Evolutionary conservation across 1,140 invertebrate species (phyloP), one percentile per base, ranked within the genome.

Genomic region (Gerris buenoi): DNA sequence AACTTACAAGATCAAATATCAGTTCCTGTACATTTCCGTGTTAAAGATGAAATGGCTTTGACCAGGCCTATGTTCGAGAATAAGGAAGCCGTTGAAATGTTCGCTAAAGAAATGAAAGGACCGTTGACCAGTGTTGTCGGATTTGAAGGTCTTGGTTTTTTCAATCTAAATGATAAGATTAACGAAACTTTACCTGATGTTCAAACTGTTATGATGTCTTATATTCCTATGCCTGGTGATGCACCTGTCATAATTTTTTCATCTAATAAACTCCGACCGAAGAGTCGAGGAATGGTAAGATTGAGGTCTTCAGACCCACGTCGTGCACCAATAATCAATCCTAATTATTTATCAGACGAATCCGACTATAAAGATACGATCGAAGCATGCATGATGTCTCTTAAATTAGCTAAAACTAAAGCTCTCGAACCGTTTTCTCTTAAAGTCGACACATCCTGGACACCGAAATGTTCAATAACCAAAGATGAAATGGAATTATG

Each of bases 1-100:
- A 83, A 84, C 73, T 79, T 86, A 64, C 83, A 86, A 74, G 86
- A 89, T 73, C 88, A 90, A 72, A 73, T 86, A 27, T 89, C 87
- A 0, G 82, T 87, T 61, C 84, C 83, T 25, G 84, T 83, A 1
- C 76, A 85, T 25, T 82, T 88, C 0, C 86, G 88, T 68, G 80
- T 84, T 27, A 82, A 79, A 1, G 78, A 82, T 1, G 80, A 83
- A 1, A 80, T 85, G 1, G 28, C 65, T 26, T 67, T 66, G 2
- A 2, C 26, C 27, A 69, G 67, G 58, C 33, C 67, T 14, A 23
- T 73, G 3, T 26, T 62, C n/a, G 71, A 70, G 2, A 0, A 59
- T 0, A 27, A 68, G 25, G 26, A 15, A 0, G 59, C 60, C 27
- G 23, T 68, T 0, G 22, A 67, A 0, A 61, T 71, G n/a, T 73